These are phyloP conservation scores for Loris lydekkerianus DNA, from an alignment of 2,797 vertebrate genomes.

Conservation along the genomic window DNA sequence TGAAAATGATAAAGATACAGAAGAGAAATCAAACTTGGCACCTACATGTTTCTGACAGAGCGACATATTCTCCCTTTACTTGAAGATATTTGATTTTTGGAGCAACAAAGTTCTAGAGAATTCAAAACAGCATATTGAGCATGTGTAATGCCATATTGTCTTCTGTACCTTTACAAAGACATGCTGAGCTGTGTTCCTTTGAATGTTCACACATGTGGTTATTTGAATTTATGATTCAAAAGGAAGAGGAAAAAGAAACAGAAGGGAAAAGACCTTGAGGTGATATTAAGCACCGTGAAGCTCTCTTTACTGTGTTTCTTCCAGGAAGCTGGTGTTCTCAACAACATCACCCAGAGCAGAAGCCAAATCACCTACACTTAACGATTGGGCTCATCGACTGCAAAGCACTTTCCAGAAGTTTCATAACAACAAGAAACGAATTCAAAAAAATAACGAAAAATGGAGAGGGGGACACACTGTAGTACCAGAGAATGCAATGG, in stretches of 20 bases:
- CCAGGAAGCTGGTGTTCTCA: conserved; percentile 64
- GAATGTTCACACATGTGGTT: conserved; percentile 82
- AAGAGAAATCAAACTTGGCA: conserved; percentile 68
- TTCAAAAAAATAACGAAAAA: conserved; percentile 62
- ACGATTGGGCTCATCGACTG: conserved; percentile 50
- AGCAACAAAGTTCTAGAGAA: conserved; percentile 70
- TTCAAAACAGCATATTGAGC: conserved; percentile 81
- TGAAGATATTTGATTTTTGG: conserved; percentile 71
- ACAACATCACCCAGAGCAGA: conserved; percentile 62
- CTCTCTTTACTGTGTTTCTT: conserved; percentile 64
- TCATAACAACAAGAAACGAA: conserved; percentile 63
- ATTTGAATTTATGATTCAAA: conserved; percentile 79
- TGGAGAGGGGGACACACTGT: background rate
- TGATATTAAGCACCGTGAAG: conserved; percentile 74
- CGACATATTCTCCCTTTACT: conserved; percentile 68
- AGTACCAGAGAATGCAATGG: conserved; percentile 5
- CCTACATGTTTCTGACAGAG: conserved; percentile 15
- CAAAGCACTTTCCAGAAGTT: conserved; percentile 59
- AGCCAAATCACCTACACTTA: conserved; percentile 74
- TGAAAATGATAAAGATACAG: conserved; percentile 55
- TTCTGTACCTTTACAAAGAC: conserved; percentile 80
- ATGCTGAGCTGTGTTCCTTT: conserved; percentile 79
- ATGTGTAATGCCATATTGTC: conserved; percentile 80
- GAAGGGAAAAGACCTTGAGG: conserved; percentile 76
- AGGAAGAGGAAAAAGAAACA: conserved; percentile 85